phyloP scores from a whole-genome alignment of 2,113 vertebrate genomes.

The Cephalopterus ornatus region DNA sequence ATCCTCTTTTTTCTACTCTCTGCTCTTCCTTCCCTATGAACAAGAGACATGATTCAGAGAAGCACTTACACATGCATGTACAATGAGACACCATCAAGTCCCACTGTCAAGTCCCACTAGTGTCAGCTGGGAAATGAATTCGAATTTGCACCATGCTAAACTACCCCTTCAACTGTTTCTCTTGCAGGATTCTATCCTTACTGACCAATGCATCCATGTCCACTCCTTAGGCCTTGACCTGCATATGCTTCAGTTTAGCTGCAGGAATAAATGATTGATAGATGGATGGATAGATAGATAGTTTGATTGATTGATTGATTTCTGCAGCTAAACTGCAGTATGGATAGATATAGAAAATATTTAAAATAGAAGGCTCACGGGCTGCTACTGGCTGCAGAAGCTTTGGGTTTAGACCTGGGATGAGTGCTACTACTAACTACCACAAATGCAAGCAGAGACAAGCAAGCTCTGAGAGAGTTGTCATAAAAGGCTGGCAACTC shows the following conservation, averaged over 20 bases:
- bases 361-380: neutral
- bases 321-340: neutral
- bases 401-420: neutral
- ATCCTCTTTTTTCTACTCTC: neutral
- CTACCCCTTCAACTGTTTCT: rapidly evolving
- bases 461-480: neutral
- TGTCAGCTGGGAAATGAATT: neutral
- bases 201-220: rapidly evolving
- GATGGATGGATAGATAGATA: neutral
- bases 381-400: neutral
- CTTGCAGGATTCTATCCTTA: neutral
- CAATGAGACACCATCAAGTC: neutral
- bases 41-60: neutral
- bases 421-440: neutral
- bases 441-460: neutral
- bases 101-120: neutral
- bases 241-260: neutral
- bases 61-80: neutral
- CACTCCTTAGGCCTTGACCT: no score
- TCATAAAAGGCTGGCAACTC: neutral
- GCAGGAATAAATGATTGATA: neutral
- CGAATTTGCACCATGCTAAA: neutral
- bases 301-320: neutral
- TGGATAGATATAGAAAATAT: neutral
- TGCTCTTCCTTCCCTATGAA: neutral